These are phyloP conservation scores for Rhogogaster chlorosoma DNA, from an alignment of 2,888 invertebrate genomes.

Conservation along the genomic window DNA sequence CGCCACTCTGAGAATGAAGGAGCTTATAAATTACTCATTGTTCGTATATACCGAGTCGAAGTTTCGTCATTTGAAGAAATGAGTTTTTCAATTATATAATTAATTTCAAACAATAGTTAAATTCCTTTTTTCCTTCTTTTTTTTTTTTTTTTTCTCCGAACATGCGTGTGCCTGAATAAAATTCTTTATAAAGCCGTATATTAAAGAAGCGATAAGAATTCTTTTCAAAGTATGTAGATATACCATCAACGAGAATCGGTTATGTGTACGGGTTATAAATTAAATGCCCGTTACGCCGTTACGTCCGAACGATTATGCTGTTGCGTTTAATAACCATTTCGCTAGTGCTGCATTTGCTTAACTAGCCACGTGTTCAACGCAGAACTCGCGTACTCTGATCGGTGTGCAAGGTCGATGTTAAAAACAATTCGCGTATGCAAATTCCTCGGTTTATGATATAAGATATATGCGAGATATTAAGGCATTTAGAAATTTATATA, in stretches of 20 bases:
- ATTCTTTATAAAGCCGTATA: not conserved
- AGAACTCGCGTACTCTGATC: not conserved
- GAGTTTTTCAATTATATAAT: not conserved
- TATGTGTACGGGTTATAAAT: constrained; percentile 31
- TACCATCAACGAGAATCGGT: not conserved
- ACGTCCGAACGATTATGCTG: constrained; percentile 44
- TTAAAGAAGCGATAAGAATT: not conserved
- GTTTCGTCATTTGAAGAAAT: not conserved
- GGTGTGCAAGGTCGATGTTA: constrained; percentile 7
- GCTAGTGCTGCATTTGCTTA: constrained; percentile 21
- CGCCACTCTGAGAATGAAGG: not conserved
- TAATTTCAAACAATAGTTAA: not conserved
- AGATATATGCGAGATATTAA: too few species aligned
- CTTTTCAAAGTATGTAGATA: not conserved
- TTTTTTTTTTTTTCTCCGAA: not conserved
- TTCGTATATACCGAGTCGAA: not conserved
- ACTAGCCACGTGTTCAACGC: constrained; percentile 9
- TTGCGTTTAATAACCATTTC: constrained; percentile 44
- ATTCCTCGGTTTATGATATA: not conserved
- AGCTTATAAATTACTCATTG: not conserved
- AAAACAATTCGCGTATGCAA: constrained; percentile 4
- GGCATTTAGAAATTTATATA: too few species aligned
- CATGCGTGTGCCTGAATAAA: not conserved
- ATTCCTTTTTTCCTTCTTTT: not conserved
- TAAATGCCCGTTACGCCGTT: constrained; percentile 42